Percentiles rank a stretch among this genome's conserved stretches.
Conservation (phyloP, 1,140 invertebrate genomes). For the Drosophila novamexicana region DNA sequence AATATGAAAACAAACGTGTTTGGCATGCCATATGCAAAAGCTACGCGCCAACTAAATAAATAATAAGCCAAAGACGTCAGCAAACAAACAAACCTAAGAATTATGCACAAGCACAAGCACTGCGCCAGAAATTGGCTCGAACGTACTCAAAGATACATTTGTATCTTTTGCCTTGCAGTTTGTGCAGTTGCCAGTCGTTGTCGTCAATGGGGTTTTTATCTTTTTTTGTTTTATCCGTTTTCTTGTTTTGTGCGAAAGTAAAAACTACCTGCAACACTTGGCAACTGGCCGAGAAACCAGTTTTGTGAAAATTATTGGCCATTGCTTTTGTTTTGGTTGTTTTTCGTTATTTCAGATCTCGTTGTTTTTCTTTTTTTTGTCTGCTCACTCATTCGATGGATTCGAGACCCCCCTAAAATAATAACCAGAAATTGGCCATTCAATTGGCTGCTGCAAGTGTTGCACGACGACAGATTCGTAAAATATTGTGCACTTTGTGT, state of each 20-base stretch:
- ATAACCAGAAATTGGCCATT: constrained; percentile 52
- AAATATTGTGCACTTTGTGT: constrained; percentile 7
- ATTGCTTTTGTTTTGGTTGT: constrained; percentile 47
- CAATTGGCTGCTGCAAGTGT: constrained; percentile 38
- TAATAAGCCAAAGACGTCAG: constrained; percentile 55
- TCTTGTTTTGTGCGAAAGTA: constrained; percentile 72
- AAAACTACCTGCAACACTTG: constrained; percentile 77
- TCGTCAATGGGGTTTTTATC: constrained; percentile 8
- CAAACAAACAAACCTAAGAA: constrained; percentile 10
- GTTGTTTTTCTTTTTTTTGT: constrained; percentile 40
- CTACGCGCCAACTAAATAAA: constrained; percentile 67
- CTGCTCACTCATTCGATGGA: constrained; percentile 24
- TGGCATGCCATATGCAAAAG: constrained; percentile 62
- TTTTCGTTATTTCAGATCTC: constrained; percentile 10
- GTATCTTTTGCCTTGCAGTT: constrained; percentile 65
- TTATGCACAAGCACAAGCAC: constrained; percentile 21
- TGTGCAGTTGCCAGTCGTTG: constrained; percentile 31
- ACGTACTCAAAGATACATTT: constrained; percentile 65
- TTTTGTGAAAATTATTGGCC: constrained; percentile 78
- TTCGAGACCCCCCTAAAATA: constrained; percentile 32
- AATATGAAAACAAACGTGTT: constrained; percentile 80
- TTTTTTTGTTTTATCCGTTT: constrained; percentile 22
- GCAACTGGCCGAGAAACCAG: constrained; percentile 65
- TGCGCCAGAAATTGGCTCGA: constrained; percentile 25
- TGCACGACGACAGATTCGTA: constrained; percentile 30